Percentiles rank a stretch among this genome's conserved stretches.
Evolutionary conservation across 2,888 invertebrate genomes (phyloP).

Genomic region (Hecatera dysodea): DNA sequence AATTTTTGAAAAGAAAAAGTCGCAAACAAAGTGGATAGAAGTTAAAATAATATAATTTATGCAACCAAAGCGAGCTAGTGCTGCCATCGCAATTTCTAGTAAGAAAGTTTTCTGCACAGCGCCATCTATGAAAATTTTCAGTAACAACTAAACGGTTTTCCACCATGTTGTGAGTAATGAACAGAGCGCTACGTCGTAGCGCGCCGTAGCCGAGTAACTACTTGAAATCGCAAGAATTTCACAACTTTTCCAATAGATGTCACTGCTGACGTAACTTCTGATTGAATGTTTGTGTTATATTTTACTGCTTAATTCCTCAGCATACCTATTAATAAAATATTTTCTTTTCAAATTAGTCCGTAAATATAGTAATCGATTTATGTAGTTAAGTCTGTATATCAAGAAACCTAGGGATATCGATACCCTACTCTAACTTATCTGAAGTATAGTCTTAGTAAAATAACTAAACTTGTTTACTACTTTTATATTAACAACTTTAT

Average conservation of each 20-base stretch:
- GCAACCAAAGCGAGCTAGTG: slow-evolving; percentile 7
- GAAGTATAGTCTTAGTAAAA: slow-evolving; percentile 4
- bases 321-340: background rate
- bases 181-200: slow-evolving; percentile 19
- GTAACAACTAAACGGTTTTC: slow-evolving; percentile 36
- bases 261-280: slow-evolving; percentile 15
- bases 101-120: slow-evolving; percentile 32
- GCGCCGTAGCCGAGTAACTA: slow-evolving; percentile 3
- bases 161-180: background rate
- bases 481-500: slow-evolving; percentile 3
- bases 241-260: slow-evolving; percentile 60
- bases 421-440: slow-evolving; percentile 36
- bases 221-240: slow-evolving; percentile 8
- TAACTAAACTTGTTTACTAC: slow-evolving; percentile 22
- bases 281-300: background rate
- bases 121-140: slow-evolving; percentile 65
- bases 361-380: background rate
- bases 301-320: background rate
- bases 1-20: background rate
- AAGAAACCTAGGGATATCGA: slow-evolving; percentile 43
- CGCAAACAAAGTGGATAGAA: no score
- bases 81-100: slow-evolving; percentile 21
- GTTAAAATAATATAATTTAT: no score
- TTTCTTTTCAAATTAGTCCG: no score
- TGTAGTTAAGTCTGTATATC: background rate